Conservation (phyloP, 1,140 invertebrate genomes). For the Araneus ventricosus region DNA sequence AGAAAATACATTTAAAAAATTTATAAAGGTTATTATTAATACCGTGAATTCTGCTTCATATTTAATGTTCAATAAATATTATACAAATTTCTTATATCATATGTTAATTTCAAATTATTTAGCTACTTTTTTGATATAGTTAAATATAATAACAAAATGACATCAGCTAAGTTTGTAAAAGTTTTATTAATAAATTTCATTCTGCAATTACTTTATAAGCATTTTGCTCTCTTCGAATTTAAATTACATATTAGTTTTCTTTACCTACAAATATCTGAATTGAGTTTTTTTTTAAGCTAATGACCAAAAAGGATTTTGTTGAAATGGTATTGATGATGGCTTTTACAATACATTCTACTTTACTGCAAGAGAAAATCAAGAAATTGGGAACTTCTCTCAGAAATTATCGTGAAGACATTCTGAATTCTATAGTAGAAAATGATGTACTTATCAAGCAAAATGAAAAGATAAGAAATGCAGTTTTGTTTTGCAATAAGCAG, state of each 20-base stretch:
- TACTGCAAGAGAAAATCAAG: slow-evolving; percentile 14
- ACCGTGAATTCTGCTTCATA: no score
- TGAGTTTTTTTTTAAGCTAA: slow-evolving; percentile 19
- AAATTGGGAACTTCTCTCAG: background rate
- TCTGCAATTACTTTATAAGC: no score
- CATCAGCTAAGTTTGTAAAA: no score
- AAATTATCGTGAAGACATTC: background rate
- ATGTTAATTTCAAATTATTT: no score
- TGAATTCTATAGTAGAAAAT: background rate
- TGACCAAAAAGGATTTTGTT: slow-evolving; percentile 47
- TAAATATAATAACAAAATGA: no score
- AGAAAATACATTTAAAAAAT: no score
- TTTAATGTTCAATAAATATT: no score
- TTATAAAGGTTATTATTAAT: no score
- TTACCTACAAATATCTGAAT: background rate
- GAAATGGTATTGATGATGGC: slow-evolving; percentile 19
- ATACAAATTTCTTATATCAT: no score
- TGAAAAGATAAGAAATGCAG: background rate
- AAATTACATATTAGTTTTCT: background rate
- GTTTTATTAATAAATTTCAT: no score
- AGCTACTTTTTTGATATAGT: no score
- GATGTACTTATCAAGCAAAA: slow-evolving; percentile 9
- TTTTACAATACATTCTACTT: slow-evolving; percentile 30
- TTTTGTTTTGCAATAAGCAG: slow-evolving; percentile 50
- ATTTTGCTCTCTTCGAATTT: no score